These are phyloP conservation scores for Hiodon alosoides DNA, from an alignment of 2,113 vertebrate species.

Conservation along the genomic window DNA sequence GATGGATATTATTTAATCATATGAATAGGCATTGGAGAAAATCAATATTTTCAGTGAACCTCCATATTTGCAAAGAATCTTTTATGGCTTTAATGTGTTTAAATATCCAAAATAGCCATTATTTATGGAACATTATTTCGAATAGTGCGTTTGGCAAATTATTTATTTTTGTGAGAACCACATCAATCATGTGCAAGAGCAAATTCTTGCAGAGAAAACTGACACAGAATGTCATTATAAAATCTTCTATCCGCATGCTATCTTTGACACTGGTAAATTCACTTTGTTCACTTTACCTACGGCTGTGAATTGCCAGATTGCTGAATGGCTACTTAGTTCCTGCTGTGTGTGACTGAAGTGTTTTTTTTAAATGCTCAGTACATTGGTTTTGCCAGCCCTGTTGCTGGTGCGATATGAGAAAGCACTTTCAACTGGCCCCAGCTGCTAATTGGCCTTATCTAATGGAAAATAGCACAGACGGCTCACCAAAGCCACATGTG, in stretches of 20 bases:
- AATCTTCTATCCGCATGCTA: background rate
- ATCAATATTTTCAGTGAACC: background rate
- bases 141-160: background rate
- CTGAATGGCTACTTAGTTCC: background rate
- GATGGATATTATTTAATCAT: background rate
- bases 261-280: background rate
- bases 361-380: too few species aligned
- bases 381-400: too few species aligned
- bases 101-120: too few species aligned
- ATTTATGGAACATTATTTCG: too few species aligned
- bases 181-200: background rate
- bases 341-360: background rate
- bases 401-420: too few species aligned
- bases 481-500: too few species aligned
- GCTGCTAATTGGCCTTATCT: too few species aligned
- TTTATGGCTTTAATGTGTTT: background rate
- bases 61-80: background rate
- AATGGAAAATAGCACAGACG: too few species aligned
- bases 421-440: too few species aligned
- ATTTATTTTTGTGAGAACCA: background rate
- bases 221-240: background rate
- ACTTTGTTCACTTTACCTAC: background rate
- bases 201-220: background rate
- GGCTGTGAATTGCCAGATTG: background rate
- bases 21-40: background rate